Percentiles rank a stretch among this genome's conserved stretches.
These are phyloP conservation scores for Eupithecia tripunctaria DNA, from an alignment of 2,888 invertebrate species.

Conservation along the genomic window DNA sequence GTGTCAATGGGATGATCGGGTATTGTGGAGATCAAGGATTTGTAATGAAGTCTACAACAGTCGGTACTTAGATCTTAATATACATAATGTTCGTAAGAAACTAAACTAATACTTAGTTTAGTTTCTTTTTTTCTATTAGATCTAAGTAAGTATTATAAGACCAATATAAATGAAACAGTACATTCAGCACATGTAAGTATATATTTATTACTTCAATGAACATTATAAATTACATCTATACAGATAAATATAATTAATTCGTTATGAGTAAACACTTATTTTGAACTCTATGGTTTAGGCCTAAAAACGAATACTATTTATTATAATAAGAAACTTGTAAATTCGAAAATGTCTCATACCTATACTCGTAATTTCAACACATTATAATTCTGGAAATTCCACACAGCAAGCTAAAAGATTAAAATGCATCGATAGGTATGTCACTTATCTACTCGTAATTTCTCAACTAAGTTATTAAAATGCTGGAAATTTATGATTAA, in stretches of 20 bases:
- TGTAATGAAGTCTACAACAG: too few species aligned
- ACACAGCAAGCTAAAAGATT: background rate
- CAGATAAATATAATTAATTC: conserved; percentile 5
- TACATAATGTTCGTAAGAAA: too few species aligned
- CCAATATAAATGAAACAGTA: background rate
- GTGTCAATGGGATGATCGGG: too few species aligned
- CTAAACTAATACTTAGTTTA: too few species aligned
- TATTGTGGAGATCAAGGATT: too few species aligned
- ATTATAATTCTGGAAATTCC: background rate
- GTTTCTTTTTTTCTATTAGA: background rate
- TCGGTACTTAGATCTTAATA: too few species aligned
- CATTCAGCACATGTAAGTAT: conserved; percentile 6
- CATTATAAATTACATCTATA: conserved; percentile 16
- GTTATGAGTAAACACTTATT: conserved; percentile 13
- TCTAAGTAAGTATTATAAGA: background rate
- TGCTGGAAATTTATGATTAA: too few species aligned
- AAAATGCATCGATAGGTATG: background rate
- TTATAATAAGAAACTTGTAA: background rate
- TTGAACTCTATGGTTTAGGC: conserved; percentile 31
- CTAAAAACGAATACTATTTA: background rate
- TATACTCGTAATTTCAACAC: background rate
- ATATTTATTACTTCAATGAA: conserved; percentile 14
- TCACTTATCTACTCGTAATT: too few species aligned
- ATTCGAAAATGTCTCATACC: background rate
- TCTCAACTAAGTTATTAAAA: too few species aligned